These are phyloP conservation scores for Parasteatoda lunata DNA, from an alignment of 2,888 invertebrate species.

Conservation along the genomic window DNA sequence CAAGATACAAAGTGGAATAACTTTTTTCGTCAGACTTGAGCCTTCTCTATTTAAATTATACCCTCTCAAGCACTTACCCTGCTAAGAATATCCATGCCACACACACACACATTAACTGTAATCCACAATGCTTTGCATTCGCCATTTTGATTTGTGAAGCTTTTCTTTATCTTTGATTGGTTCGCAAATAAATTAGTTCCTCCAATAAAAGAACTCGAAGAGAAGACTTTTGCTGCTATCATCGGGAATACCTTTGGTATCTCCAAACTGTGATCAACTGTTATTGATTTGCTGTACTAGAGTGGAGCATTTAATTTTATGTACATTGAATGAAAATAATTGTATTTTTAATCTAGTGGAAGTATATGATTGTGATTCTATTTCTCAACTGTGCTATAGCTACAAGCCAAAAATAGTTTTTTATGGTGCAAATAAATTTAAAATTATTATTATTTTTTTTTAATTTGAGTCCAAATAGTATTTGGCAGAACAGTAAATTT, in stretches of 20 bases:
- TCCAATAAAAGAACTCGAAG: constrained; percentile 8
- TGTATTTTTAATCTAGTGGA: constrained; percentile 49
- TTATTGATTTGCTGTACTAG: constrained; percentile 36
- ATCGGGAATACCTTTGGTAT: constrained; percentile 25
- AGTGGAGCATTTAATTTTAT: constrained; percentile 32
- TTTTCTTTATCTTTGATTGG: constrained; percentile 22
- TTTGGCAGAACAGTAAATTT: not conserved
- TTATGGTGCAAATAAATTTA: constrained; percentile 35
- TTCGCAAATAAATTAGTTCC: constrained; percentile 39
- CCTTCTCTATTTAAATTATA: constrained; percentile 24
- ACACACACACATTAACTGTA: constrained; percentile 19
- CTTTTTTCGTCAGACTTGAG: constrained; percentile 9
- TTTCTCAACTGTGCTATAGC: constrained; percentile 30
- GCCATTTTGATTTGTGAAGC: constrained; percentile 39
- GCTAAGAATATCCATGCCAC: not conserved
- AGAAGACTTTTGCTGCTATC: not conserved
- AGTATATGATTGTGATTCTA: constrained; percentile 27
- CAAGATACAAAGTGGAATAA: constrained; percentile 37
- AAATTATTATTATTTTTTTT: not conserved
- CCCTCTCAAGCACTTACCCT: constrained; percentile 26
- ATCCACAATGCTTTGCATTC: constrained; percentile 31
- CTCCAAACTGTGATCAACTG: constrained; percentile 59
- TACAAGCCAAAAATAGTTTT: constrained; percentile 51
- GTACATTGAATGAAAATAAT: constrained; percentile 28
- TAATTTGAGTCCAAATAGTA: not conserved